Conservation (phyloP, 1,140 invertebrate species). For the Euglossa dilemma region DNA sequence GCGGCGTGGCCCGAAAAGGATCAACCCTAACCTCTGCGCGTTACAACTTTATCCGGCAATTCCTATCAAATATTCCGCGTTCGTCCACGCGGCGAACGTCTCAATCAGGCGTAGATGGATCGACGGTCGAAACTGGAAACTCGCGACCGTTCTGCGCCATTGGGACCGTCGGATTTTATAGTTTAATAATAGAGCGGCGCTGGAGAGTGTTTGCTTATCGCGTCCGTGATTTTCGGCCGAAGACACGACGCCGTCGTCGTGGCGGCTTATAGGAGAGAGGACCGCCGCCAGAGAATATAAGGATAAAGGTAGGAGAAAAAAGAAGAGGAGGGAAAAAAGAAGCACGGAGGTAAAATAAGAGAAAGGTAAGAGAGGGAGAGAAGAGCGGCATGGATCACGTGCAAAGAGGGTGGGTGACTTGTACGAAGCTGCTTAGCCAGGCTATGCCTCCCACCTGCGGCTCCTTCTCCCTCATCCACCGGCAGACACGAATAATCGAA, state of each 20-base stretch:
- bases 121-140: conserved; percentile 19
- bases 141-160: conserved; percentile 56
- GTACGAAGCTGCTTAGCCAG: conserved; percentile 35
- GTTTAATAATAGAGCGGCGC: conserved; percentile 74
- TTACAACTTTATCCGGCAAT: background rate
- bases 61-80: conserved; percentile 10
- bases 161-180: conserved; percentile 66
- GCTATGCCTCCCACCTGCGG: conserved; percentile 49
- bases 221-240: conserved; percentile 60
- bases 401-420: conserved; percentile 37
- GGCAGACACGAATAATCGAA: conserved; percentile 65
- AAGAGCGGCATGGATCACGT: conserved; percentile 40
- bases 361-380: conserved; percentile 4
- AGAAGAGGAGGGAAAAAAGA: background rate
- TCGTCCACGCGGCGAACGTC: background rate
- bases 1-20: background rate
- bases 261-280: conserved; percentile 36
- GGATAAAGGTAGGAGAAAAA: conserved; percentile 41
- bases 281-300: conserved; percentile 7
- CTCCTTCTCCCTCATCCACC: conserved; percentile 25
- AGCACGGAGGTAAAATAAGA: conserved; percentile 42
- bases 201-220: conserved; percentile 72
- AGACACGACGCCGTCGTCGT: conserved; percentile 56
- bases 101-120: conserved; percentile 21
- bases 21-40: too few species aligned